Base-by-base conservation (phyloP, 1,140 invertebrate genomes). In the Drosophila bipectinata region DNA sequence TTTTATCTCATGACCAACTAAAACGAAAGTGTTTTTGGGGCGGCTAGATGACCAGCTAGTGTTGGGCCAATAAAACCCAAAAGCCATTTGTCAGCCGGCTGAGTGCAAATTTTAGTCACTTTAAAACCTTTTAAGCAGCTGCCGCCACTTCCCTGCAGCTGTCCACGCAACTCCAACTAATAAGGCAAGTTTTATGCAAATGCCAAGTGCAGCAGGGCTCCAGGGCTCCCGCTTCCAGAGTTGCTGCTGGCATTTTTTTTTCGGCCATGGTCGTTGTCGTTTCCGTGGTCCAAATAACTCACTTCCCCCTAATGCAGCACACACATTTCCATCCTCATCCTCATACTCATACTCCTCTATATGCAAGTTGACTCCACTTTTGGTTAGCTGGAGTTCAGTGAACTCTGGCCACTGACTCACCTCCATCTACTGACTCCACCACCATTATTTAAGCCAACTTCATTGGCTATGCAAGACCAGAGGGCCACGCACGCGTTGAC, bases 121-220 rank as follows among this genome's bases (percentile, higher is more conserved):
- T 59, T 77, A 56, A 71, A 85, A 88, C 83, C 82, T 85, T 85
- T 85, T 82, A 87, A 82, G 82, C 82, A 88, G 72, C 72, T 72
- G 82, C 34, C 34, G 10, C 73, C 69, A 53, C 55, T 51, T 47
- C 14, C 58, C 60, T 69, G 71, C 66, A 67, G 69, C 75, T 75
- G 64, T 71, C 57, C 58, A 72, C 52, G 49, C 68, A 49, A 52
- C 52, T 45, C n/a, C 56, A 72, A 85, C 72, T 87, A 85, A 85
- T 85, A 85, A 82, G 83, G 79, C 45, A 85, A 85, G 58, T 85
- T 69, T 88, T 85, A 85, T 85, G 82, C 83, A 85, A 85, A 88
- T 85, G 66, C 63, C 69, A 75, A 56, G 62, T 69, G 66, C 66
- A 55, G 52, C 41, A 69, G 66, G 47, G 54, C 12, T 30, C 34